Evolutionary conservation across 2,888 invertebrate genomes (phyloP).

Genomic region (Ommatoiulus sabulosus): DNA sequence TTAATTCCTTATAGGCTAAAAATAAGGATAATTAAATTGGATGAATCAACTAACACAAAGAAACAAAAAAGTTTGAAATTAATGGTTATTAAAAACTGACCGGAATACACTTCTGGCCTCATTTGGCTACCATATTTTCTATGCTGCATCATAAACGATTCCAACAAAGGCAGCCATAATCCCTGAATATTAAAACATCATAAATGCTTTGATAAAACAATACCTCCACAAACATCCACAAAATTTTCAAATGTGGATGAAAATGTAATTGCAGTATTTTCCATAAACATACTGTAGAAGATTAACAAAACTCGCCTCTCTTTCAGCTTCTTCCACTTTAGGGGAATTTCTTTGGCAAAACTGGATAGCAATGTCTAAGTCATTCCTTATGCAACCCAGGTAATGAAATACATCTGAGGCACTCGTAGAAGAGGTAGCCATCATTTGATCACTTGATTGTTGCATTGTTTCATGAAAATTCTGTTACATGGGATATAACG

Average conservation of each 20-base stretch:
- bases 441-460: not conserved
- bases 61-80: not conserved
- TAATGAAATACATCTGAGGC: conserved; percentile 54
- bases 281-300: too few relatives aligned
- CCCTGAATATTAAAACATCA: conserved; percentile 35
- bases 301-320: conserved; percentile 67
- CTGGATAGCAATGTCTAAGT: conserved; percentile 66
- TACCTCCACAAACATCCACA: too few relatives aligned
- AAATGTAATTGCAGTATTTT: too few relatives aligned
- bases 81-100: not conserved
- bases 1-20: conserved; percentile 58
- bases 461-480: conserved; percentile 32
- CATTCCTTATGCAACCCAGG: conserved; percentile 58
- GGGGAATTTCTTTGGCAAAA: conserved; percentile 70
- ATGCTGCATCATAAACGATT: conserved; percentile 45
- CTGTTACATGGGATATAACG: not conserved
- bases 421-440: not conserved
- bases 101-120: not conserved
- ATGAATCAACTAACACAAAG: not conserved
- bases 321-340: conserved; percentile 68
- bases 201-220: not conserved
- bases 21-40: not conserved
- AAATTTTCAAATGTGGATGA: too few relatives aligned
- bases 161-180: conserved; percentile 55
- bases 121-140: conserved; percentile 32